Base-by-base conservation (phyloP, 2,888 invertebrate genomes). In the Anarsia innoxiella region DNA sequence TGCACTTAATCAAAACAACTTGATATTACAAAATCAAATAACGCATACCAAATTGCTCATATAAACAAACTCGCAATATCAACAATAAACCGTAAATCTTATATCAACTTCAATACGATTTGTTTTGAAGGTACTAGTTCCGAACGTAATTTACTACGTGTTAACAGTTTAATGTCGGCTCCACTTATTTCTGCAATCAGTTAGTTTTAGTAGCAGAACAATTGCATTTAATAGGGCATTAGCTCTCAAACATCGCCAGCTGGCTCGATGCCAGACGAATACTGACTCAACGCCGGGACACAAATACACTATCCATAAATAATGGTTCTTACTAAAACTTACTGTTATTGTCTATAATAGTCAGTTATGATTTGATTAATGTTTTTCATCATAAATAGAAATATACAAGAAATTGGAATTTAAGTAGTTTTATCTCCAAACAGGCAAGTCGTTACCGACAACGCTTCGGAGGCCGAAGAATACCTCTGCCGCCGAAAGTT, bases 401-500 rank as follows among this genome's bases (percentile, higher is more conserved):
- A 6, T 13, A 14, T 15, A 25, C 10, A 11, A 13, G n/a, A 34
- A 27, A 27, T 6, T 6, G 10, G 10, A 35, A 15, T 35, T 36
- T 29, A 51, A 51, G 45, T 31, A 44, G 55, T 63, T 56, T 75
- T 80, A 60, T 83, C 59, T 80, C 66, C 58, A 61, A 71, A 79
- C 84, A 86, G 86, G 86, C 85, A 51, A 71, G 67, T 70, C 76
- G 78, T 60, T 82, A 82, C 65, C 79, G 80, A 47, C 74, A 73
- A 50, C 74, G 76, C 59, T 70, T 61, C 66, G 70, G 73, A 55
- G 68, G 72, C 60, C 70, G 73, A 69, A 73, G 73, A 59, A 62
- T 72, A 41, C 70, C 66, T 49, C 56, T 66, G 35, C 60, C 67
- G 42, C 59, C 70, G 42, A 70, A 71, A 51, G 46, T 62, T 41